Evolutionary conservation across 2,797 vertebrate genomes (phyloP), one percentile per base, ranked within the genome.

Genomic region (Chelmon rostratus): DNA sequence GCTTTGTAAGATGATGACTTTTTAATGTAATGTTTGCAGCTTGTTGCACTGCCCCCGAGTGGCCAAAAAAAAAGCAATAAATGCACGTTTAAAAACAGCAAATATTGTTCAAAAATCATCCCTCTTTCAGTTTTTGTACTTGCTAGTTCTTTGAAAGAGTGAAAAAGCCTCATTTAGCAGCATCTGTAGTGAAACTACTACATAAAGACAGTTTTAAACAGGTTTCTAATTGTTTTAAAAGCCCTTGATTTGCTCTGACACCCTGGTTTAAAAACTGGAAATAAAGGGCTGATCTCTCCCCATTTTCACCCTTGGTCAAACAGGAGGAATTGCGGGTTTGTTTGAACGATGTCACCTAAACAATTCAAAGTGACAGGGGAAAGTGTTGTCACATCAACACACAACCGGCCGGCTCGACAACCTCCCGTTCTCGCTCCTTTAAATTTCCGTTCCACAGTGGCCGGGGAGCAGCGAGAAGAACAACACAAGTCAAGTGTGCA

Each of bases 401-500:
- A 59, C 62, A 76, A 49, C 66, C 15, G 3, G 2, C 44, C 3
- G 18, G 19, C 70, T 33, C 72, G 73, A 56, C 75, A 68, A 8
- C 67, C 59, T 52, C 25, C 49, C 65, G 66, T 69, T 58, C 63
- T 70, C n/a, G 2, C 46, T 50, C 42, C 58, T 68, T 57, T 9
- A 75, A 42, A 66, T 61, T 57, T 82, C 70, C 8, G 3, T 19
- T 56, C 52, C 67, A 46, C 76, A 18, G 72, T 3, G 46, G 46
- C 68, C 7, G 11, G 35, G 58, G 50, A 78, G 67, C 7, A 50
- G 21, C 44, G 79, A 70, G 57, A 53, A 67, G 72, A 85, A 72
- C 73, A 88, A 84, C 40, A n/a, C 71, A 46, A 79, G 76, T 78
- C 84, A 78, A 89, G 89, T 86, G 73, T 88, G 89, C 80, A 62